Percentiles rank a stretch among this genome's conserved stretches.
phyloP scores from a whole-genome alignment of 64 coral and sea anemone genomes.

The Porites australiensis region DNA sequence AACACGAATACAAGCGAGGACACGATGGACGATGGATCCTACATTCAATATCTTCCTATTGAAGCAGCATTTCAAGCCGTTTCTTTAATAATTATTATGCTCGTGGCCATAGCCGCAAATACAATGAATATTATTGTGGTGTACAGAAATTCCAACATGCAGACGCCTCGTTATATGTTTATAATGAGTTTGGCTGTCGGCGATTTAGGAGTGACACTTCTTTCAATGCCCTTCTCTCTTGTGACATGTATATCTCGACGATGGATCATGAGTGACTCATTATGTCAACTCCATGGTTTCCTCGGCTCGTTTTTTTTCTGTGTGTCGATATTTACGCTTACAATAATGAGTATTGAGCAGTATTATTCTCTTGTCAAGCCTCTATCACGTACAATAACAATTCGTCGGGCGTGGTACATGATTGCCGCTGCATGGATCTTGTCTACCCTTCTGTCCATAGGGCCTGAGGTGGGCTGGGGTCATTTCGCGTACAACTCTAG shows the following conservation, averaged over 20 bases:
- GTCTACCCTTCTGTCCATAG: slow-evolving; percentile 63
- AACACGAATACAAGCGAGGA: neutral
- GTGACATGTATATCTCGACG: slow-evolving; percentile 78
- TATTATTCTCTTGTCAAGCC: slow-evolving; percentile 86
- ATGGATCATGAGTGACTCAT: slow-evolving; percentile 76
- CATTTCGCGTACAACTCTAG: slow-evolving; percentile 90
- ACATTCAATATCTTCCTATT: neutral
- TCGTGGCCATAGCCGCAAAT: slow-evolving; percentile 74
- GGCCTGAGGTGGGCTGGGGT: slow-evolving; percentile 79
- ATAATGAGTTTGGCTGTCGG: slow-evolving; percentile 90
- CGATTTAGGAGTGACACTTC: slow-evolving; percentile 81
- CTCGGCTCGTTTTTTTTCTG: slow-evolving; percentile 94
- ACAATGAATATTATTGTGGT: slow-evolving; percentile 83
- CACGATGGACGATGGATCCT: neutral
- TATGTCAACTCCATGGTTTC: slow-evolving; percentile 92
- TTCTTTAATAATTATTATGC: slow-evolving; percentile 71
- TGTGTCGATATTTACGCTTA: slow-evolving; percentile 86
- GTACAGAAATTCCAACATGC: slow-evolving; percentile 83
- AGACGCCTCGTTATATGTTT: slow-evolving; percentile 92
- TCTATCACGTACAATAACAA: slow-evolving; percentile 82
- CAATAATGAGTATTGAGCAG: slow-evolving; percentile 94
- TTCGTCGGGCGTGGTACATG: slow-evolving; percentile 78
- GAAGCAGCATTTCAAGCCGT: slow-evolving; percentile 62
- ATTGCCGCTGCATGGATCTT: slow-evolving; percentile 65
- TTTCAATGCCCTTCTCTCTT: slow-evolving; percentile 92